phyloP scores from a whole-genome alignment of 2,113 vertebrate species.

The Prochilodus magdalenae region DNA sequence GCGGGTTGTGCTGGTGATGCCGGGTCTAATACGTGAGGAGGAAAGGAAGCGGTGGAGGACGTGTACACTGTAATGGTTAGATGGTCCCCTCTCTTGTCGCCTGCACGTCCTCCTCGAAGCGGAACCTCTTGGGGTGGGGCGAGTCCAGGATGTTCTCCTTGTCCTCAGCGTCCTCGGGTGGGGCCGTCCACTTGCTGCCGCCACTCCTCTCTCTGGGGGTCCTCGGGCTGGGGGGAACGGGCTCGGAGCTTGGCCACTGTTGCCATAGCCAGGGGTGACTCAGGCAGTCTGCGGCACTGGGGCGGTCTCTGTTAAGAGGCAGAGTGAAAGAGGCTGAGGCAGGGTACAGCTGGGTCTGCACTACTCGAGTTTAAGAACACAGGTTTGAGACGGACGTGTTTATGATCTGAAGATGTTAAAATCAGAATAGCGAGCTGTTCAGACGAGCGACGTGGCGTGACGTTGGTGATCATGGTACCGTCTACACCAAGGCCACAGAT shows the following conservation, averaged over 20 bases:
- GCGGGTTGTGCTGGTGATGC: constrained; percentile 23
- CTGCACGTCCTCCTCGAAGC: constrained; percentile 81
- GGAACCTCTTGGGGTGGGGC: constrained; percentile 83
- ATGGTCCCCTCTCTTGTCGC: constrained; percentile 62
- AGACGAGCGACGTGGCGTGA: no score
- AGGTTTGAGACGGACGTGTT: no score
- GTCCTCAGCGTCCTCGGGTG: constrained; percentile 81
- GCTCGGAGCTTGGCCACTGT: constrained; percentile 64
- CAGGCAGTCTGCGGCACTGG: constrained; percentile 87
- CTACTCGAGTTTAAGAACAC: no score
- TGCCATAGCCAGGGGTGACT: constrained; percentile 91
- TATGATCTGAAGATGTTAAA: no score
- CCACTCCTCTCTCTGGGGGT: constrained; percentile 74
- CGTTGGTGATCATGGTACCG: no score
- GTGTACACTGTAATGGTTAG: constrained; percentile 49
- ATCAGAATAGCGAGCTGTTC: no score
- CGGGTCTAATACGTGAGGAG: not conserved
- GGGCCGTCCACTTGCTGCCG: constrained; percentile 75
- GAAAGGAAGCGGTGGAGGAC: not conserved
- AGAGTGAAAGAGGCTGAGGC: not conserved
- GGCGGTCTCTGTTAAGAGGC: constrained; percentile 81
- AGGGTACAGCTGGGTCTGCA: not conserved
- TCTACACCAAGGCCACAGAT: no score
- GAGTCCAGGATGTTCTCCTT: constrained; percentile 91
- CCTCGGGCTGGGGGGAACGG: constrained; percentile 64